Evolutionary conservation across 2,888 invertebrate species (phyloP), one percentile per base, ranked within the genome.

Genomic region (Coelinius sp.): DNA sequence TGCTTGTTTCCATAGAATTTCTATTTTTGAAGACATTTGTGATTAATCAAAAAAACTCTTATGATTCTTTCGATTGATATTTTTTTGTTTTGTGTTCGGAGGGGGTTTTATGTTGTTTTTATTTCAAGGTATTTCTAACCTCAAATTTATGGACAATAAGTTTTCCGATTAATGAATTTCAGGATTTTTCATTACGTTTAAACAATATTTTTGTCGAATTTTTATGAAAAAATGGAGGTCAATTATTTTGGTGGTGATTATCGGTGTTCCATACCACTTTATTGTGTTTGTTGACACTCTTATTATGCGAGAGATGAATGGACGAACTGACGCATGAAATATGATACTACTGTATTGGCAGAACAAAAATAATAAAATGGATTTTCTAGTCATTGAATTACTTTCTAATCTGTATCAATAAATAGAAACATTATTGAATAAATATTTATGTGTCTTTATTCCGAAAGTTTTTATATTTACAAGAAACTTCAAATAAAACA

Each of bases 1-100:
- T 0, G 95, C 94, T 83, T 94, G 94, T 79, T 92, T 92, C 86
- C 93, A 90, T 6, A 93, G 90, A 22, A 89, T 90, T 78, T 92
- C 90, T 79, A 94, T 92, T 74, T 90, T 90, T 82, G 87, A 89
- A 77, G 88, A 89, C 92, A 89, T 91, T 81, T 2, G 27, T 53
- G 4, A 52, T n/a, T n/a, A 12, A 44, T n/a, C 4, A 44, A 14
- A 14, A 14, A 2, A 7, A 10, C 14, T 52, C 20, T 22, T 20
- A 22, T 7, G 4, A 2, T 17, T 52, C 8, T 31, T 27, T 14
- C 17, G 1, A 27, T 2, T 59, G 31, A 35, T 20, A 35, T 17
- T 59, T 1, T 1, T 17, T n/a, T n/a, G n/a, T n/a, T n/a, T n/a
- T n/a, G n/a, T n/a, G n/a, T n/a, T 1, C 1, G 7, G 20, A 20